phyloP scores from a whole-genome alignment of 2,113 vertebrate genomes.

The Anas platyrhynchos region DNA sequence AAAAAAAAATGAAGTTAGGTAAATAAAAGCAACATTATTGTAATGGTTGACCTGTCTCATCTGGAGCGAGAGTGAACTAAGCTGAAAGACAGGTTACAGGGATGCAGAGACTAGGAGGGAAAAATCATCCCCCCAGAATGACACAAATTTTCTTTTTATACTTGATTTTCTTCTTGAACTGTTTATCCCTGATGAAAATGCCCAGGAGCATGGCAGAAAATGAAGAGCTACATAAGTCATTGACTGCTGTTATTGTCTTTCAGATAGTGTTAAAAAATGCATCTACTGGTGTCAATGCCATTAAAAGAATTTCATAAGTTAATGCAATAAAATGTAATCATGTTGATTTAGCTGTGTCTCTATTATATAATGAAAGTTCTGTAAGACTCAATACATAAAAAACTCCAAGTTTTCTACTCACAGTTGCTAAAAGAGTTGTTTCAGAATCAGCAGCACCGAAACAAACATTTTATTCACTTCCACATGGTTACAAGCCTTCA shows the following conservation, averaged over 20 bases:
- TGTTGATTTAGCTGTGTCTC: conserved; percentile 27
- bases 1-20: neutral
- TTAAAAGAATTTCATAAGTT: conserved; percentile 22
- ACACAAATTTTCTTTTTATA: neutral
- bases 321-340: conserved; percentile 50
- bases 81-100: neutral
- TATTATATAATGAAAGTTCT: neutral
- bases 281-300: neutral
- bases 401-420: conserved; percentile 44
- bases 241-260: neutral
- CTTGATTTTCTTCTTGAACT: neutral
- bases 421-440: neutral
- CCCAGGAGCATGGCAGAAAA: neutral
- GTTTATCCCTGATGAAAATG: neutral
- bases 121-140: neutral
- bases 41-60: neutral
- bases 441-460: conserved; percentile 9
- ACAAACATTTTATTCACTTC: neutral
- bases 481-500: neutral
- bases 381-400: conserved; percentile 51
- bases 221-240: neutral
- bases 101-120: neutral
- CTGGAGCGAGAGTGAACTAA: neutral
- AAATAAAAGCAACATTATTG: neutral
- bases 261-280: neutral